Conservation (phyloP, 2,888 invertebrate genomes). For the Dryobotodes eremita region DNA sequence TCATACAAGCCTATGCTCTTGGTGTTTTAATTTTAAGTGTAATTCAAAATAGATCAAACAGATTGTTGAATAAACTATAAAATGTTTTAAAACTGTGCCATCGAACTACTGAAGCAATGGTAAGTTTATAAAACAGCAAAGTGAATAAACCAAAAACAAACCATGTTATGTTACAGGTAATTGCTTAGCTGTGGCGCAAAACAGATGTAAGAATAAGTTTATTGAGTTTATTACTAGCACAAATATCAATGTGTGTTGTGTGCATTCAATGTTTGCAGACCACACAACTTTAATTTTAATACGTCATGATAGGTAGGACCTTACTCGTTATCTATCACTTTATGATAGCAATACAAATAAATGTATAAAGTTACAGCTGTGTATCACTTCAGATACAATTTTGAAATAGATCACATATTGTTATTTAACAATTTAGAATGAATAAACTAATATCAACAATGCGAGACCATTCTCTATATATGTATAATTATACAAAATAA, state of each 20-base stretch:
- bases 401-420: not conserved
- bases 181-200: conserved; percentile 33
- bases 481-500: not conserved
- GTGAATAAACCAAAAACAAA: conserved; percentile 56
- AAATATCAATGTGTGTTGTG: conserved; percentile 34
- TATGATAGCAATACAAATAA: conserved; percentile 54
- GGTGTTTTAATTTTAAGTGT: conserved; percentile 16
- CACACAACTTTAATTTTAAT: conserved; percentile 33
- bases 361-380: conserved; percentile 17
- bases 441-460: conserved; percentile 5
- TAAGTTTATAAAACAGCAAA: conserved; percentile 69
- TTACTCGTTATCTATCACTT: conserved; percentile 48
- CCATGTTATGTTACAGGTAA: conserved; percentile 41
- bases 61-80: conserved; percentile 45
- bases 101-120: conserved; percentile 41
- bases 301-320: conserved; percentile 13
- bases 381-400: conserved; percentile 8
- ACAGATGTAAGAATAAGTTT: conserved; percentile 34
- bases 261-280: conserved; percentile 25
- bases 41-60: conserved; percentile 29
- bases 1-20: not conserved
- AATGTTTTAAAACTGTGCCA: conserved; percentile 63
- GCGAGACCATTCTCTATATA: not conserved
- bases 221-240: conserved; percentile 15
- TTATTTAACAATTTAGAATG: not conserved